Evolutionary conservation across 2,113 vertebrate species (phyloP).

Genomic region (Chaetorhynchus papuensis): DNA sequence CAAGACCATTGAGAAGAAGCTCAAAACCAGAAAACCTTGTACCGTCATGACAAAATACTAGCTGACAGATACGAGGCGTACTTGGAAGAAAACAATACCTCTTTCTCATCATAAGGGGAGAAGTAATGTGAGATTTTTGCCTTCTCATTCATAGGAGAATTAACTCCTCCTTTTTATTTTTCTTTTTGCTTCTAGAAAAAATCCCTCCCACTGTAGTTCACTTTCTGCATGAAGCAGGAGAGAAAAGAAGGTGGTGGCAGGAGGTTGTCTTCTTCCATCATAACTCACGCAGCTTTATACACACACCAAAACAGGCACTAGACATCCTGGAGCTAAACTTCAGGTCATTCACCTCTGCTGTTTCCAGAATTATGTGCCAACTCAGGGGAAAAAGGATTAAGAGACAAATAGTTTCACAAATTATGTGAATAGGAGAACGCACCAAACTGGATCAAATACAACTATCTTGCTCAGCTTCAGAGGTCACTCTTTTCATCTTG

Average conservation of each 20-base stretch:
- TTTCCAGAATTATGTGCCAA: background rate
- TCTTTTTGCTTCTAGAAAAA: background rate
- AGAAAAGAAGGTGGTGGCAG: background rate
- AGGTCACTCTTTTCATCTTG: background rate
- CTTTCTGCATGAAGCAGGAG: background rate
- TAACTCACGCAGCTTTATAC: background rate
- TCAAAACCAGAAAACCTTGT: background rate
- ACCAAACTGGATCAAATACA: background rate
- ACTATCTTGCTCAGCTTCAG: background rate
- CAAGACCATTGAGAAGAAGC: background rate
- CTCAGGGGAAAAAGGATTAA: background rate
- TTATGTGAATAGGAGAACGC: background rate
- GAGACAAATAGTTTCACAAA: background rate
- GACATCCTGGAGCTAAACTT: background rate
- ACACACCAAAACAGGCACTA: background rate
- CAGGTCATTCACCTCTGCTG: background rate
- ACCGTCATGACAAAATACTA: background rate
- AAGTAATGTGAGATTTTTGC: background rate
- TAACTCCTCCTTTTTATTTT: background rate
- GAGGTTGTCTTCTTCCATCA: background rate
- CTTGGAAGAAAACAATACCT: background rate
- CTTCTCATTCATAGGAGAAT: background rate
- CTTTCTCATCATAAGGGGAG: background rate
- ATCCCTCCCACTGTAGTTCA: background rate
- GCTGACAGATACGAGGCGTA: fast-evolving